phyloP scores from a whole-genome alignment of 2,888 invertebrate genomes.

The Andrena haemorrhoa region DNA sequence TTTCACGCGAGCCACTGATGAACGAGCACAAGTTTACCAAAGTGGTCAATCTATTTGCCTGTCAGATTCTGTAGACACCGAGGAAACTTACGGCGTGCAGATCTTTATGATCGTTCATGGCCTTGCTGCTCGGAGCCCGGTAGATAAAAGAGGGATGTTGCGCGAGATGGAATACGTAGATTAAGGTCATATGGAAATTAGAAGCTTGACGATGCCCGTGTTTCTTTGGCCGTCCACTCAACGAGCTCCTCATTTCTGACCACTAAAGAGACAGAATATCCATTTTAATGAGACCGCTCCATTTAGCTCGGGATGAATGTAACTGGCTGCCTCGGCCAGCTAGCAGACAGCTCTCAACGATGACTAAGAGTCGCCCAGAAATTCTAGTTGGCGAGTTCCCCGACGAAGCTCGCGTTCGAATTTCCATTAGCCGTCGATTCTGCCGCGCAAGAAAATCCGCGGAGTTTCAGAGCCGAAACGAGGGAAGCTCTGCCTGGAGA shows the following conservation, averaged over 20 bases:
- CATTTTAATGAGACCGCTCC: no score
- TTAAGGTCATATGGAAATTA: slow-evolving; percentile 3
- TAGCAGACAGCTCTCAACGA: no score
- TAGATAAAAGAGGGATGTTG: not conserved
- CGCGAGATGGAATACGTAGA: not conserved
- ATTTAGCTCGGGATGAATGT: no score
- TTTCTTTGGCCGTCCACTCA: not conserved
- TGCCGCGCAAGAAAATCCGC: slow-evolving; percentile 9
- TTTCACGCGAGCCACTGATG: slow-evolving; percentile 29
- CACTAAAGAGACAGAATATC: not conserved
- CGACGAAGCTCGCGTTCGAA: not conserved
- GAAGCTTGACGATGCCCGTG: not conserved
- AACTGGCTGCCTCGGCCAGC: no score
- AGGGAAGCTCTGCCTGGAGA: not conserved
- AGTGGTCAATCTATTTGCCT: slow-evolving; percentile 38
- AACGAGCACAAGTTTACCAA: slow-evolving; percentile 33
- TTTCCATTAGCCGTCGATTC: slow-evolving; percentile 36
- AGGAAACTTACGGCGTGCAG: slow-evolving; percentile 8
- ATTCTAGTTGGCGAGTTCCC: not conserved
- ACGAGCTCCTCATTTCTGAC: not conserved
- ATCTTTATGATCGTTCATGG: slow-evolving; percentile 23
- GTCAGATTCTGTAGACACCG: slow-evolving; percentile 15
- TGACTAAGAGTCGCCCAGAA: no score
- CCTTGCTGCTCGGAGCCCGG: not conserved
- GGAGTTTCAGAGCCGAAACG: slow-evolving; percentile 1